These are phyloP conservation scores for Apis cerana DNA, from an alignment of 1,140 invertebrate genomes.

Conservation along the genomic window DNA sequence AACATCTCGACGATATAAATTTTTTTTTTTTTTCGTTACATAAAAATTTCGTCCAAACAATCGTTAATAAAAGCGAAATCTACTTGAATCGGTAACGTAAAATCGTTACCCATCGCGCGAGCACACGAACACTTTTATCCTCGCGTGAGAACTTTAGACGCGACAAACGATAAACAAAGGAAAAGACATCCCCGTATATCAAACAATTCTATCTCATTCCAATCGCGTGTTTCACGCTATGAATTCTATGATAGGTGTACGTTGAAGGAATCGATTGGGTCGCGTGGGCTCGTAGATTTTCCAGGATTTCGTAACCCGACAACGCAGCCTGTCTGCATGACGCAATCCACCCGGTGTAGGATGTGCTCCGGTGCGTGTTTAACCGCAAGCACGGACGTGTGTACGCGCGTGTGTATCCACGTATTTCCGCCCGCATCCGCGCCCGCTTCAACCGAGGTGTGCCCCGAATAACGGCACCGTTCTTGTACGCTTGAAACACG, in stretches of 20 bases:
- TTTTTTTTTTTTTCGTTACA: too few species aligned
- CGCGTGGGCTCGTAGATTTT: conserved; percentile 61
- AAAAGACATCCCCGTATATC: not conserved
- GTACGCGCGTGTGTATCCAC: conserved; percentile 28
- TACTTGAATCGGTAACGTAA: too few species aligned
- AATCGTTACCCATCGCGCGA: too few species aligned
- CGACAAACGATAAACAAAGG: not conserved
- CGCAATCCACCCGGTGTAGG: conserved; percentile 59
- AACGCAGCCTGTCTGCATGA: conserved; percentile 53
- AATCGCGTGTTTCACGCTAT: not conserved
- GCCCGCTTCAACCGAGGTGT: conserved; percentile 19
- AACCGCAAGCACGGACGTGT: conserved; percentile 40
- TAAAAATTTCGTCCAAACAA: too few species aligned
- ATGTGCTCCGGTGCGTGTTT: conserved; percentile 55
- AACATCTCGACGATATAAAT: too few species aligned
- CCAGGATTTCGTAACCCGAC: conserved; percentile 67
- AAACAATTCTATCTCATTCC: too few species aligned
- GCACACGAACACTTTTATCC: too few species aligned
- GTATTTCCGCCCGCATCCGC: conserved; percentile 42
- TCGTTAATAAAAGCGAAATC: too few species aligned
- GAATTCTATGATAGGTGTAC: not conserved
- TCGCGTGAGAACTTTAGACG: too few species aligned
- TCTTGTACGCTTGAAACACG: conserved; percentile 48
- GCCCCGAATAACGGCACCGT: conserved; percentile 45
- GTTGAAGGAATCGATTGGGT: conserved; percentile 1